Conservation (phyloP, 2,888 invertebrate species). For the Diploptera punctata region DNA sequence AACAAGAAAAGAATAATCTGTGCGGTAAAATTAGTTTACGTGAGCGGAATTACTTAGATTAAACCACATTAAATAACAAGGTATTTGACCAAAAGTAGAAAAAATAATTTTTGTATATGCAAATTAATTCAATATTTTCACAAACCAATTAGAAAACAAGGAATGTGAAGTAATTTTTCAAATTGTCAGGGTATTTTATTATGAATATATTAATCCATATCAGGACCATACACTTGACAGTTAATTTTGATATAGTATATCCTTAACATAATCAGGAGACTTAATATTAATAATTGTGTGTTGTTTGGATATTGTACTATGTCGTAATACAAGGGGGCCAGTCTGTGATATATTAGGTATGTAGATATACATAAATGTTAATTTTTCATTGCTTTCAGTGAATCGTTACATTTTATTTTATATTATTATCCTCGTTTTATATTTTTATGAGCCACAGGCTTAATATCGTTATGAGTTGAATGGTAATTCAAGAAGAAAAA, state of each 20-base stretch:
- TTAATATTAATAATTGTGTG: neutral
- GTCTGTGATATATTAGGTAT: conserved; percentile 28
- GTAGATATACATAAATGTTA: neutral
- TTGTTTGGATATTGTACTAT: conserved; percentile 4
- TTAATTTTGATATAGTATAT: conserved; percentile 1
- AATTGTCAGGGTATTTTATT: conserved; percentile 5
- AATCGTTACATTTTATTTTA: neutral
- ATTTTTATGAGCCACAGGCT: neutral
- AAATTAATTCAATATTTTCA: neutral
- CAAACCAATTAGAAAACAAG: neutral
- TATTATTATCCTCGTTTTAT: neutral
- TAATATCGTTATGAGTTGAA: neutral
- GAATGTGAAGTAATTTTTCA: neutral
- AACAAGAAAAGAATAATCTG: neutral
- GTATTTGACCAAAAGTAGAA: neutral
- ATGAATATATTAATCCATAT: neutral
- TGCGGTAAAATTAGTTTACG: neutral
- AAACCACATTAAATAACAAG: neutral
- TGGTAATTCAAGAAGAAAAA: neutral
- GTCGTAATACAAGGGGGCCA: conserved; percentile 6
- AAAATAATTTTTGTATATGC: neutral
- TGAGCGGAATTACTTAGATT: no score
- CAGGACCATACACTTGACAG: neutral
- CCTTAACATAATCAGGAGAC: neutral
- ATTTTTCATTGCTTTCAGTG: neutral